Percentiles rank a stretch among this genome's conserved stretches.
phyloP scores from a whole-genome alignment of 2,113 vertebrate species.

The Halcyon senegalensis region DNA sequence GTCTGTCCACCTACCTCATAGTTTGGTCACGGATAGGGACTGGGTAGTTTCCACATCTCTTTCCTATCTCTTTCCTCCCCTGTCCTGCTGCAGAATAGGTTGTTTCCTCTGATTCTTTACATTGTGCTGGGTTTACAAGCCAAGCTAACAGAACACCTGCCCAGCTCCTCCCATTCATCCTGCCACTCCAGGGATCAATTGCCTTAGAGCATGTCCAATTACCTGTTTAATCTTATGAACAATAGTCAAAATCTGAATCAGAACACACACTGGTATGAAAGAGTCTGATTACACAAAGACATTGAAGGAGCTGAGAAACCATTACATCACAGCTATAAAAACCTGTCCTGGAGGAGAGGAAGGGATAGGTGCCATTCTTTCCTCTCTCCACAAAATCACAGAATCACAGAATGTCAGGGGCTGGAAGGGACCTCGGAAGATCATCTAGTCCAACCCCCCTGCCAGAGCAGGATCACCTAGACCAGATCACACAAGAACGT shows the following conservation, averaged over 20 bases:
- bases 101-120: background rate
- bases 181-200: background rate
- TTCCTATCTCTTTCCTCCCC: background rate
- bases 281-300: background rate
- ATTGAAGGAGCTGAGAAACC: background rate
- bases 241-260: background rate
- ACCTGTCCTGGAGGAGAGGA: background rate
- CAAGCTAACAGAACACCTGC: background rate
- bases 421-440: no score
- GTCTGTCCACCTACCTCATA: background rate
- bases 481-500: no score
- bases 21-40: background rate
- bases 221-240: background rate
- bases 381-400: background rate
- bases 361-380: background rate
- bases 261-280: background rate
- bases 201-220: background rate
- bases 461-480: no score
- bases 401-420: no score
- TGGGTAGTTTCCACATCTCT: rapidly evolving
- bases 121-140: background rate
- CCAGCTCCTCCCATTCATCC: background rate
- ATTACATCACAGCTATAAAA: background rate
- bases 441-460: no score
- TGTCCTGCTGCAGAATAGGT: background rate